Evolutionary conservation across 2,113 vertebrate species (phyloP).

Genomic region (Odocoileus virginianus): DNA sequence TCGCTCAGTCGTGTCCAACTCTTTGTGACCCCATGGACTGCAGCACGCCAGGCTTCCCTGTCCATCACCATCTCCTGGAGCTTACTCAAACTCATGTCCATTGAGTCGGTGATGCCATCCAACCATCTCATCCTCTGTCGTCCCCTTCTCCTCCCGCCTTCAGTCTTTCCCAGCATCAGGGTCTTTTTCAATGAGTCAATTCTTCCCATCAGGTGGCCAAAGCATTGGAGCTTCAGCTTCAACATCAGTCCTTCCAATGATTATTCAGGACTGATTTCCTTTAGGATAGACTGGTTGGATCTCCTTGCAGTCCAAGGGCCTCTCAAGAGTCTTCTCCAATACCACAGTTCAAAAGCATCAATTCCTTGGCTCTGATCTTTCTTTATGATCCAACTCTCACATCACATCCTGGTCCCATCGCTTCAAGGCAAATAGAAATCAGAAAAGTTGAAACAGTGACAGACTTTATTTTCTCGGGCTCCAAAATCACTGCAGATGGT

Average conservation of each 20-base stretch:
- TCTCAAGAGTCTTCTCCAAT: background rate
- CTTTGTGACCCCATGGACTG: accelerated
- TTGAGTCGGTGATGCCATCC: accelerated
- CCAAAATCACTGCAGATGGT: background rate
- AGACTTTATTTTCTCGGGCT: background rate
- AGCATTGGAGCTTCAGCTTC: background rate
- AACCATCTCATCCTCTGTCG: accelerated
- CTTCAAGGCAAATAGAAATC: background rate
- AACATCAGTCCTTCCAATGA: background rate
- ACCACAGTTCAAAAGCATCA: background rate
- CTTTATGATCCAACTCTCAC: background rate
- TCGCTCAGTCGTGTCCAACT: accelerated
- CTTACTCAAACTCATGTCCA: accelerated
- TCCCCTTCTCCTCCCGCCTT: background rate
- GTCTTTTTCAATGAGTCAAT: accelerated
- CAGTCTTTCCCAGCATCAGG: background rate
- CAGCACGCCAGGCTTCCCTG: background rate
- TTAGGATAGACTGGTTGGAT: background rate
- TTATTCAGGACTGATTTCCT: accelerated
- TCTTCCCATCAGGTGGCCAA: accelerated
- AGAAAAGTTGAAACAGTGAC: background rate
- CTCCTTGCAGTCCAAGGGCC: background rate
- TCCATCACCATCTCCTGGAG: accelerated
- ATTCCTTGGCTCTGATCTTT: background rate
- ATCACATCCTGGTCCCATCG: background rate